Percentiles rank a stretch among this genome's conserved stretches.
phyloP scores from a whole-genome alignment of 2,113 vertebrate species.

The Brachyhypopomus occidentalis region DNA sequence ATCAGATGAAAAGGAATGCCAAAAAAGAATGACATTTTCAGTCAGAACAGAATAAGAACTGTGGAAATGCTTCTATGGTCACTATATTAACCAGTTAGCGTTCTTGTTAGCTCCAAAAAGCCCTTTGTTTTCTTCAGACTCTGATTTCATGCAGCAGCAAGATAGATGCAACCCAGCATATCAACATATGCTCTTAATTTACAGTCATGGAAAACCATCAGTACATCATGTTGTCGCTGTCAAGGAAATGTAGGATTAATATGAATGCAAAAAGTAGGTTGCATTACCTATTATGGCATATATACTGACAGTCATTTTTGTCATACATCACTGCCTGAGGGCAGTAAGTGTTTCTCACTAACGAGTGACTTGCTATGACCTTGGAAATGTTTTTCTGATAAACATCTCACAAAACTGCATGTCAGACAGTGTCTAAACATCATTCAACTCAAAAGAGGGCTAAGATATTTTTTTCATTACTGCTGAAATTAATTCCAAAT shows the following conservation, averaged over 20 bases:
- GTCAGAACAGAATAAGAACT: neutral
- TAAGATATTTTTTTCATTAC: neutral
- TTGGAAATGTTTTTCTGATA: no score
- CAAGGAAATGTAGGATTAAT: neutral
- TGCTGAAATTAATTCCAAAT: constrained; percentile 8
- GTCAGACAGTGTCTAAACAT: neutral
- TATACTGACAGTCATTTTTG: neutral
- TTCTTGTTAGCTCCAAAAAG: neutral
- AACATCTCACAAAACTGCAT: neutral
- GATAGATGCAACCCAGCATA: neutral
- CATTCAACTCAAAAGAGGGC: neutral
- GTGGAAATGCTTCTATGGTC: neutral
- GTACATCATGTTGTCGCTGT: neutral
- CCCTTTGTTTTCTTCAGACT: no score
- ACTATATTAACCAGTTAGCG: neutral
- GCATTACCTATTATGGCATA: neutral
- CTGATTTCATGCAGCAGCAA: neutral
- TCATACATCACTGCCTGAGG: neutral
- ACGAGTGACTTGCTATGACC: no score
- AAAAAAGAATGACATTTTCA: neutral
- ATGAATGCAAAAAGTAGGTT: neutral
- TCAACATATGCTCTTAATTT: neutral
- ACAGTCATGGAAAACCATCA: neutral
- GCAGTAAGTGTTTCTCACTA: no score
- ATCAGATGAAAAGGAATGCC: neutral